phyloP scores from a whole-genome alignment of 2,888 invertebrate species.

The Sussaba pulchella region DNA sequence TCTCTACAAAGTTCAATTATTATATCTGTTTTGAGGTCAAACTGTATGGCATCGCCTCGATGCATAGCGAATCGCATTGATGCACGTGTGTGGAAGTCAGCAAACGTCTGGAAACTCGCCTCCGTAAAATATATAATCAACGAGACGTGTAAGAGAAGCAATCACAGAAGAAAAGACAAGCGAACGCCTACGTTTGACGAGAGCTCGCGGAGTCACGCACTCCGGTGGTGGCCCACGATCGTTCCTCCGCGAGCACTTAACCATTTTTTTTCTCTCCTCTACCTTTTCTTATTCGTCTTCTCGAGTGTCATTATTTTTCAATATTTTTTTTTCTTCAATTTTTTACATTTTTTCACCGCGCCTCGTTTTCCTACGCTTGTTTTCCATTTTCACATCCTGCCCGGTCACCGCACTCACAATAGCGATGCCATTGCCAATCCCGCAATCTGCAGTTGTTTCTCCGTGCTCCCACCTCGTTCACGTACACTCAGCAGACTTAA shows the following conservation, averaged over 20 bases:
- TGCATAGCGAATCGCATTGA: background rate
- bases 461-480: slow-evolving; percentile 48
- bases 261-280: slow-evolving; percentile 28
- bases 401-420: slow-evolving; percentile 41
- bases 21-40: slow-evolving; percentile 1
- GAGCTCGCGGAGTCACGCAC: slow-evolving; percentile 38
- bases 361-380: slow-evolving; percentile 78
- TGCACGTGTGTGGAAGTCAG: too few relatives aligned
- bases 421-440: slow-evolving; percentile 4
- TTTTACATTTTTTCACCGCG: background rate
- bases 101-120: too few relatives aligned
- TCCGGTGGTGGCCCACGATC: slow-evolving; percentile 42
- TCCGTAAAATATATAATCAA: slow-evolving; percentile 19
- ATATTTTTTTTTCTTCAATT: slow-evolving; percentile 15
- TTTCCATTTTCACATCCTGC: slow-evolving; percentile 68
- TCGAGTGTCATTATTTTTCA: slow-evolving; percentile 9
- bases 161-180: slow-evolving; percentile 31
- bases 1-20: background rate
- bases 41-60: background rate
- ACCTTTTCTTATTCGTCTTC: slow-evolving; percentile 35
- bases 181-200: slow-evolving; percentile 56
- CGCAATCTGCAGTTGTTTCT: slow-evolving; percentile 23
- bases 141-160: slow-evolving; percentile 34
- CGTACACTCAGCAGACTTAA: slow-evolving; percentile 2
- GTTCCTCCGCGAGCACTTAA: slow-evolving; percentile 40